Conservation (phyloP, 1,140 invertebrate species). For the Aphidius gifuensis region DNA sequence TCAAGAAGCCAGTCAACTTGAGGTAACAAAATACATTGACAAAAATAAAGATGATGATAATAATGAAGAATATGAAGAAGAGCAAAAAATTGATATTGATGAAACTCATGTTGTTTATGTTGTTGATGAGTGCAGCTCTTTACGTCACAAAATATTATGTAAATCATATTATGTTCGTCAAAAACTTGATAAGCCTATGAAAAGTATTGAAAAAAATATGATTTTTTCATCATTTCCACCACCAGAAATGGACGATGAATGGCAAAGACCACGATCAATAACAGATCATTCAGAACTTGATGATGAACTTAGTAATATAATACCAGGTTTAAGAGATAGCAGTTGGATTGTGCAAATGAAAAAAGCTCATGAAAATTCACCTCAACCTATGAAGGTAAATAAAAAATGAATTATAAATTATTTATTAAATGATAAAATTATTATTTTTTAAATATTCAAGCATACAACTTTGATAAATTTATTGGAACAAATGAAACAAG, state of each 20-base stretch:
- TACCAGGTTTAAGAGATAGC: constrained; percentile 41
- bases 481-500: constrained; percentile 48
- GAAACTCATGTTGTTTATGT: constrained; percentile 31
- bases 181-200: constrained; percentile 24
- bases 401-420: not conserved
- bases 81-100: constrained; percentile 25
- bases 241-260: constrained; percentile 20
- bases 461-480: constrained; percentile 39
- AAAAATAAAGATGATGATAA: constrained; percentile 16
- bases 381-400: constrained; percentile 36
- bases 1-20: constrained; percentile 36
- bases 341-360: constrained; percentile 45
- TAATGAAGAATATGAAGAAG: constrained; percentile 24
- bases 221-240: constrained; percentile 44
- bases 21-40: constrained; percentile 14
- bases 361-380: constrained; percentile 40
- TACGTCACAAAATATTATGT: constrained; percentile 42
- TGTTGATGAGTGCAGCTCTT: constrained; percentile 43
- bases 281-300: constrained; percentile 32
- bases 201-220: constrained; percentile 35
- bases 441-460: constrained; percentile 28
- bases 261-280: not conserved
- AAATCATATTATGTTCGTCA: constrained; percentile 41
- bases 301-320: constrained; percentile 38
- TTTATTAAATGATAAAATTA: constrained; percentile 2